Percentiles rank a stretch among this genome's conserved stretches.
These are phyloP conservation scores for Agrypnia vestita DNA, from an alignment of 1,140 invertebrate species.

Conservation along the genomic window DNA sequence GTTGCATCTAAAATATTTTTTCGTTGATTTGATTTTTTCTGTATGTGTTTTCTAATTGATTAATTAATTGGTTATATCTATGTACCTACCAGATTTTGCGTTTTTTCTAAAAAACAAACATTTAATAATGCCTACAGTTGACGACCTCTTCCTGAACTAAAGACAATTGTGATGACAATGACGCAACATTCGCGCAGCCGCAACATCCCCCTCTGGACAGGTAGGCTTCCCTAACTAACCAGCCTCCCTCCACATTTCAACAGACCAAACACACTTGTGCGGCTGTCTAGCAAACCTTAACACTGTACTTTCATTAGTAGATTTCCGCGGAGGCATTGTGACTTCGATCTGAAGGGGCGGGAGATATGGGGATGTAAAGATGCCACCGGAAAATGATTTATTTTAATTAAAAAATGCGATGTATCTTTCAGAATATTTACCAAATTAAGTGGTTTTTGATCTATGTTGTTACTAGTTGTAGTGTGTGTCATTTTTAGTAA, in stretches of 20 bases:
- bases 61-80: no score
- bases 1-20: no score
- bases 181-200: conserved; percentile 18
- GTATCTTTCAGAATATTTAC: no score
- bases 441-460: no score
- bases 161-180: conserved; percentile 26
- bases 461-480: no score
- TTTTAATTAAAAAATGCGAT: no score
- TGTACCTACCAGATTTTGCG: no score
- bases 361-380: background rate
- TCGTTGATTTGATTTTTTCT: no score
- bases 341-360: background rate
- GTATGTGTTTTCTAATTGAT: no score
- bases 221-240: background rate
- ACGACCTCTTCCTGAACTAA: background rate
- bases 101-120: no score
- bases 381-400: no score
- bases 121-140: background rate
- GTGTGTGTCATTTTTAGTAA: no score
- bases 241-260: background rate
- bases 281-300: conserved; percentile 9
- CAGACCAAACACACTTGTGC: conserved; percentile 11
- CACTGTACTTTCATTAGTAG: conserved; percentile 28
- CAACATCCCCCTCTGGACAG: conserved; percentile 12
- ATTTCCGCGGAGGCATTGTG: conserved; percentile 22